These are phyloP conservation scores for Myodes glareolus DNA, from an alignment of 2,113 vertebrate genomes.

Conservation along the genomic window DNA sequence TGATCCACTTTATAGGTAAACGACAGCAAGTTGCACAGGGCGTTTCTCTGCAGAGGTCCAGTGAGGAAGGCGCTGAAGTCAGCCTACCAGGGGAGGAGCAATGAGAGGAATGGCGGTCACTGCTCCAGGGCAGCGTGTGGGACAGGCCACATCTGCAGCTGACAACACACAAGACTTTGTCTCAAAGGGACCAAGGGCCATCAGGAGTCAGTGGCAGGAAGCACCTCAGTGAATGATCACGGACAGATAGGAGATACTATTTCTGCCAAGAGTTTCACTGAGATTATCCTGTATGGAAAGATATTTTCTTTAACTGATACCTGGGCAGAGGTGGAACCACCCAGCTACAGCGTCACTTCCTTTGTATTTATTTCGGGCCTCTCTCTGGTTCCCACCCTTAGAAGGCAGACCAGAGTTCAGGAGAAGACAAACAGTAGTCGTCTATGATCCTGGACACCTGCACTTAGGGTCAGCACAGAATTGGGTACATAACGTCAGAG, in stretches of 20 bases:
- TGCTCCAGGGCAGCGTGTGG: background rate
- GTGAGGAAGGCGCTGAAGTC: constrained; percentile 65
- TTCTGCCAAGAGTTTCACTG: background rate
- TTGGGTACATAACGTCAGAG: background rate
- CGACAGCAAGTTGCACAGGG: constrained; percentile 81
- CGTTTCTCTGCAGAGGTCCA: constrained; percentile 81
- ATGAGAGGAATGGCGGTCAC: background rate
- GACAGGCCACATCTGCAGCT: background rate
- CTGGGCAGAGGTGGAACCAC: background rate
- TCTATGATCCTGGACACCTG: background rate
- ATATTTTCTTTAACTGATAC: background rate
- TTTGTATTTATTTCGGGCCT: background rate
- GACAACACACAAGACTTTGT: background rate
- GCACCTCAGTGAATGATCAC: background rate
- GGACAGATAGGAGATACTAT: background rate
- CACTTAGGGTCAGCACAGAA: background rate
- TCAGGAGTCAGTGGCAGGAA: background rate
- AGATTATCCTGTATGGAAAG: background rate
- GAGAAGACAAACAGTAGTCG: background rate
- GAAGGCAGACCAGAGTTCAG: background rate
- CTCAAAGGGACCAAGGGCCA: background rate
- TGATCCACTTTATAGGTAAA: constrained; percentile 78
- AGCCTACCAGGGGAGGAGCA: constrained; percentile 64
- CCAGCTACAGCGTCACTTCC: background rate
- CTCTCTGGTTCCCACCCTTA: background rate